Base-by-base conservation (phyloP, 2,113 vertebrate genomes). In the Scatophagus argus region DNA sequence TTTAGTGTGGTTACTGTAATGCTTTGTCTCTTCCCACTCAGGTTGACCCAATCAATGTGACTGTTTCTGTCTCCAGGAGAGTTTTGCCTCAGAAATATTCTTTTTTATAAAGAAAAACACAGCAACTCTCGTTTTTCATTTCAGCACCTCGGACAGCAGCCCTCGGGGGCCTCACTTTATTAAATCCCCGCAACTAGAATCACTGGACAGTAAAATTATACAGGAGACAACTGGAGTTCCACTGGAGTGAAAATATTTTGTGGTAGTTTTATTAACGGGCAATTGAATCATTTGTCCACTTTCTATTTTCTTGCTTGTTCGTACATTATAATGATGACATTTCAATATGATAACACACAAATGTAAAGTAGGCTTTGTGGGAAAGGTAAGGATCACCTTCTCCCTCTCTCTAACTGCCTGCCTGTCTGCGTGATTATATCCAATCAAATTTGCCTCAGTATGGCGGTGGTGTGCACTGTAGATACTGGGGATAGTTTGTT, bases 111-210 rank as follows among this genome's bases (percentile, higher is more conserved):
- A 29, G 6, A 56, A 38, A 46, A 34, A 8, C 55, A 32, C 46
- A 21, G 49, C 2, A 12, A 17, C 14, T 52, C 8, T 31, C 17
- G 27, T 44, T n/a, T 39, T 49, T 58, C 7, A 34, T 47, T 91
- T 89, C 88, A 92, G 91, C 77, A 89, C 90, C 90, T 60, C 4
- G 84, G 91, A 91, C 87, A 90, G 91, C 89, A 82, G 56, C 75
- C 34, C 21, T 4, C 10, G 14, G 3, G 13, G 39, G 19, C 16
- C 2, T 25, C 14, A 7, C 9, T 34, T 65, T 10, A 41, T 10
- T 43, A 69, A 25, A 29, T 25, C 10, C 14, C 23, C 56, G n/a
- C 36, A 69, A 25, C n/a, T 41, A 14, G 25, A 36, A 8, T 21
- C 27, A 52, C 52, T 55, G 16, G 34, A 34, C 51, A 61, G 13